phyloP scores from a whole-genome alignment of 2,113 vertebrate genomes.

The Miniopterus natalensis region DNA sequence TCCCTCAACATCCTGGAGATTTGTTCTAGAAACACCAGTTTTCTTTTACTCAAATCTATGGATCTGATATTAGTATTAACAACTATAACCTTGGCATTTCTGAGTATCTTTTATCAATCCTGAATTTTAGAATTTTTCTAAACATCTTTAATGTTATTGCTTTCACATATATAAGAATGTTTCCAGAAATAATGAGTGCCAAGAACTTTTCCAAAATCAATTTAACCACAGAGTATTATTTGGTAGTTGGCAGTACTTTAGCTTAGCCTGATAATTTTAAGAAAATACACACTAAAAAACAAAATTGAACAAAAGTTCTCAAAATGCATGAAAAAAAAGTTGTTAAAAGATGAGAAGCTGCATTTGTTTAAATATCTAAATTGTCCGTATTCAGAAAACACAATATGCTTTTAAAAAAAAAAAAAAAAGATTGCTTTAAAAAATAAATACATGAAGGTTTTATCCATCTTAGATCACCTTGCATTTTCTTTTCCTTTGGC shows the following conservation, averaged over 20 bases:
- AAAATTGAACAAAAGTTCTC: background rate
- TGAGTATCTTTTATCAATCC: conserved; percentile 32
- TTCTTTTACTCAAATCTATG: background rate
- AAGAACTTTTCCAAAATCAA: conserved; percentile 2
- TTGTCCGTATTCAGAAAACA: background rate
- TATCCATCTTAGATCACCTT: conserved; percentile 72
- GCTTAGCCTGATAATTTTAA: conserved; percentile 16
- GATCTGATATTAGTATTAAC: background rate
- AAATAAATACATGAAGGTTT: conserved; percentile 55
- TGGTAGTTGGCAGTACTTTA: background rate
- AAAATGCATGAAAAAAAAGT: background rate
- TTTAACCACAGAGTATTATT: background rate
- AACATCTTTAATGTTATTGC: background rate
- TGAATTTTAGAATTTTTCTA: conserved; percentile 10
- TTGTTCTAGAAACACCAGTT: conserved; percentile 26
- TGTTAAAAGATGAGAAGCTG: background rate
- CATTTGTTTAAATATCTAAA: background rate
- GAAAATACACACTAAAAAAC: background rate
- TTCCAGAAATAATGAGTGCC: background rate
- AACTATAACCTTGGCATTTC: background rate
- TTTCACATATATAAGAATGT: background rate
- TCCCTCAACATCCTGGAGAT: background rate
- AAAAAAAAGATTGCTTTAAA: conserved; percentile 50
- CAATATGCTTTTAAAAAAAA: background rate
- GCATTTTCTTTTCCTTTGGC: conserved; percentile 69